A percentile compares a stretch with the other conserved stretches of the same genome.
phyloP scores from a whole-genome alignment of 2,113 vertebrate species.

The Galemys pyrenaicus region DNA sequence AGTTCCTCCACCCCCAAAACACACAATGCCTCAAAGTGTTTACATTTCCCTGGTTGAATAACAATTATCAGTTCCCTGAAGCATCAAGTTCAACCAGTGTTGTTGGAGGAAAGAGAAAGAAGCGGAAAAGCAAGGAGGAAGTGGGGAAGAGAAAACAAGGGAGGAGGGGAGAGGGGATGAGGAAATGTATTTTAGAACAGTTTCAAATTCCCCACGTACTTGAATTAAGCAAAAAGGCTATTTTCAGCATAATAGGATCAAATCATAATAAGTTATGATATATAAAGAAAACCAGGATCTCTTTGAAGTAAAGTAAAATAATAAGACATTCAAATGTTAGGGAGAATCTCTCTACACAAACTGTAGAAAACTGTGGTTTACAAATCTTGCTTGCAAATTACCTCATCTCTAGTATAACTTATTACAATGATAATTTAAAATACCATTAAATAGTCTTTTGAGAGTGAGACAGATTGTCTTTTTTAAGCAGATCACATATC shows the following conservation, averaged over 20 bases:
- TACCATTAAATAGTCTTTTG: neutral
- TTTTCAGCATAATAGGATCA: slow-evolving; percentile 17
- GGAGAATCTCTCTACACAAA: neutral
- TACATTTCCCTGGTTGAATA: neutral
- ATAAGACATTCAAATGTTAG: neutral
- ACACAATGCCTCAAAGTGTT: neutral
- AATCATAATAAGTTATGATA: neutral
- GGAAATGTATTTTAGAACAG: neutral
- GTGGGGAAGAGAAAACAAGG: fast-evolving
- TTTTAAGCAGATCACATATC: neutral
- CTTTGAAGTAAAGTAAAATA: slow-evolving; percentile 2
- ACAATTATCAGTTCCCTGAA: neutral
- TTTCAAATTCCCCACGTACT: neutral
- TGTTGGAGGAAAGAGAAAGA: neutral
- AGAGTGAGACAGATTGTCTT: neutral
- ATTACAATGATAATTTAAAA: neutral
- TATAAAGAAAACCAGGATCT: neutral
- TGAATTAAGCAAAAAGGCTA: neutral
- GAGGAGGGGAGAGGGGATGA: neutral
- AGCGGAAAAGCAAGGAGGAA: neutral
- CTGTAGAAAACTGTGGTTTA: neutral
- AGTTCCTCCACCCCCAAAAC: neutral
- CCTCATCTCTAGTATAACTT: neutral
- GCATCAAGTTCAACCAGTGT: neutral
- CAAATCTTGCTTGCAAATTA: neutral